These are phyloP conservation scores for Otus sunia DNA, from an alignment of 2,113 vertebrate species.

Conservation along the genomic window DNA sequence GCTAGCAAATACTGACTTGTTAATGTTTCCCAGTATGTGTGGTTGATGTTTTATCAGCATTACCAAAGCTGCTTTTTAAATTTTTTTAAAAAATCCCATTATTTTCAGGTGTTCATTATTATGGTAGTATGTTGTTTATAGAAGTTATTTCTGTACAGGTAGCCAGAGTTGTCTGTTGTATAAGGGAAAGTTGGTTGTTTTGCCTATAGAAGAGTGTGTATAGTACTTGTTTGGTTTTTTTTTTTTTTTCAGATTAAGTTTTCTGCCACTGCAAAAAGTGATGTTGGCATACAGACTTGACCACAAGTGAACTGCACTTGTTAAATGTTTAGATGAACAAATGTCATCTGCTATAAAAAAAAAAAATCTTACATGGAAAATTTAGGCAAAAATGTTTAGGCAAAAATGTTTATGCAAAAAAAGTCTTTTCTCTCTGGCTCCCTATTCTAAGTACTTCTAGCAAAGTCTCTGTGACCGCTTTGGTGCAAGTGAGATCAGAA, in stretches of 20 bases:
- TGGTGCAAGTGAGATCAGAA: neutral
- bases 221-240: neutral
- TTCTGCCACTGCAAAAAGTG: neutral
- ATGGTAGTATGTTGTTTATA: neutral
- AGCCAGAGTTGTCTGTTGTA: neutral
- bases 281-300: neutral
- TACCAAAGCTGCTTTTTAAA: neutral
- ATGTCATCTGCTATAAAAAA: neutral
- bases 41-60: neutral
- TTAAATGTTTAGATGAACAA: neutral
- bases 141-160: neutral
- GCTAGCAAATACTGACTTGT: neutral
- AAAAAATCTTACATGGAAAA: neutral
- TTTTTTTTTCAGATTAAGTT: neutral
- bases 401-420: neutral
- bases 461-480: neutral
- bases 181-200: neutral
- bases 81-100: neutral
- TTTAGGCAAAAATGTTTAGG: neutral
- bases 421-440: neutral
- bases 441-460: neutral
- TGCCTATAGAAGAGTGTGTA: neutral
- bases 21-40: neutral
- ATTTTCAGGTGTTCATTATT: constrained; percentile 19
- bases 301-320: neutral